Percentiles rank a stretch among this genome's conserved stretches.
Conservation (phyloP, 37 sponge, comb jelly and placozoan genomes). For the Axinella damicornis region DNA sequence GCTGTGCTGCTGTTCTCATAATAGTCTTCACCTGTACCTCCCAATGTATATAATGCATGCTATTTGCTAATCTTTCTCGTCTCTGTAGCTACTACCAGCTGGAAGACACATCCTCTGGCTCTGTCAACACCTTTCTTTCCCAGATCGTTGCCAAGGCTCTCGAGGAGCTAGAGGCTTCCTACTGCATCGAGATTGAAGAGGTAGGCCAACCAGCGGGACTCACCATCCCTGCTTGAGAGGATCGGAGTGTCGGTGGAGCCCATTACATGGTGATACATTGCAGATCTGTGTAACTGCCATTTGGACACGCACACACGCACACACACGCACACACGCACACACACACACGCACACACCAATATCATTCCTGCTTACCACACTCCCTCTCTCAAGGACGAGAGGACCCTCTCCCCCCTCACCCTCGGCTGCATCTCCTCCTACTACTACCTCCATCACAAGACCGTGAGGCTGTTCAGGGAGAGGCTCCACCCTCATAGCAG, state of each 20-base stretch:
- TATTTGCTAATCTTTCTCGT: too few species aligned
- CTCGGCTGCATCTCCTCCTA: conserved; percentile 95
- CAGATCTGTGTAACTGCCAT: too few species aligned
- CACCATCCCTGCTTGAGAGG: not conserved
- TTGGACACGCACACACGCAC: conserved; percentile 6
- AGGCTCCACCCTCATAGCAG: conserved; percentile 65
- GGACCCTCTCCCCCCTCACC: conserved; percentile 59
- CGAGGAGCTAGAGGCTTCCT: conserved; percentile 69
- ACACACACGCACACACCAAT: not conserved
- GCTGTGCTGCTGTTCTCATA: too few species aligned
- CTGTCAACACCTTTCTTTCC: conserved; percentile 75
- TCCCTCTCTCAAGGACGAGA: conserved; percentile 58
- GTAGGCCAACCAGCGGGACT: too few species aligned
- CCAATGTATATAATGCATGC: too few species aligned
- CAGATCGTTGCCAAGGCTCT: conserved; percentile 65
- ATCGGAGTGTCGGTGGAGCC: conserved; percentile 2
- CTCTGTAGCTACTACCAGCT: conserved; percentile 80
- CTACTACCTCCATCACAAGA: conserved; percentile 94
- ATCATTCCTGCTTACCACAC: not conserved
- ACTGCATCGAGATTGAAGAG: conserved; percentile 85
- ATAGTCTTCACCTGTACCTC: too few species aligned
- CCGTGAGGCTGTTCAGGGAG: conserved; percentile 86
- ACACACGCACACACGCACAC: conserved; percentile 3
- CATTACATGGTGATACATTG: not conserved
- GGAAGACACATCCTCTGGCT: conserved; percentile 51